Percentiles rank a stretch among this genome's conserved stretches.
Evolutionary conservation across 2,888 invertebrate species (phyloP).

Genomic region (Zygothrica quintamaculata): DNA sequence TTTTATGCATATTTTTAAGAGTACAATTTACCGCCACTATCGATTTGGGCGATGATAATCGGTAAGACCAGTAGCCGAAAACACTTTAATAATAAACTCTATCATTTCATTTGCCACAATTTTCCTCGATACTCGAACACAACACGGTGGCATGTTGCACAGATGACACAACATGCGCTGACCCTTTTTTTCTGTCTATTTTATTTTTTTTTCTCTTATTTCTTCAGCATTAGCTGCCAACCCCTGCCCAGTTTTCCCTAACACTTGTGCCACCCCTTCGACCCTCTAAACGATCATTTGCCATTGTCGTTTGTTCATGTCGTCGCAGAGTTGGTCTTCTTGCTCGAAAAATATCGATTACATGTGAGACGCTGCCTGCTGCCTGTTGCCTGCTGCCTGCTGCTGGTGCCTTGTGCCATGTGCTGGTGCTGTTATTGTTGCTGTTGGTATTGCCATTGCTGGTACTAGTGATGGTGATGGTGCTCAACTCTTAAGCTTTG

Average conservation of each 20-base stretch:
- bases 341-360: constrained; percentile 80
- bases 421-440: constrained; percentile 28
- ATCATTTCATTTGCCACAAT: constrained; percentile 66
- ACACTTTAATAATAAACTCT: constrained; percentile 64
- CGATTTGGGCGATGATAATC: constrained; percentile 58
- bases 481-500: constrained; percentile 36
- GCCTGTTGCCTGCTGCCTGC: constrained; percentile 12
- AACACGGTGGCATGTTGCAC: constrained; percentile 71
- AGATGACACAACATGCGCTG: constrained; percentile 55
- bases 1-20: constrained; percentile 60
- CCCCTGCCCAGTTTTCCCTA: neutral
- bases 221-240: neutral
- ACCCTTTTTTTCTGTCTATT: constrained; percentile 62
- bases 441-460: constrained; percentile 5
- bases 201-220: no score
- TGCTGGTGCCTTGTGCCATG: constrained; percentile 27
- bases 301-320: constrained; percentile 50
- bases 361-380: constrained; percentile 64
- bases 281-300: constrained; percentile 25
- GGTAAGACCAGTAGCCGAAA: constrained; percentile 69
- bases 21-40: constrained; percentile 46
- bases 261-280: neutral
- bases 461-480: constrained; percentile 7
- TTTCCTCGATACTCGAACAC: constrained; percentile 33
- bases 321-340: constrained; percentile 49